Conservation (phyloP, 2,888 invertebrate species). For the Catonia carolina region DNA sequence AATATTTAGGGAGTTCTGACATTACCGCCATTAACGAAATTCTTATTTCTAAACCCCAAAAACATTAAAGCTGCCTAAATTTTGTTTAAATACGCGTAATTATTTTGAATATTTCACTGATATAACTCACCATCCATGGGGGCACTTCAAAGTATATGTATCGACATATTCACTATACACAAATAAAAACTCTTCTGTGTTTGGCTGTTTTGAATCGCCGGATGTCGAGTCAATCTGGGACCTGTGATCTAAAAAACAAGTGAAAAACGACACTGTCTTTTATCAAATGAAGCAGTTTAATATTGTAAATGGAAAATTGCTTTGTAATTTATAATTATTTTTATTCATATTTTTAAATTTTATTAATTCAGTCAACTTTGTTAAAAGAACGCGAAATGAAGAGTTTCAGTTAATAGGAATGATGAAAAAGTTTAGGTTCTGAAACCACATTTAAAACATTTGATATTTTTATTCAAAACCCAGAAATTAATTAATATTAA, state of each 20-base stretch:
- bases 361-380: too few species aligned
- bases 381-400: too few species aligned
- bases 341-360: too few species aligned
- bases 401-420: too few species aligned
- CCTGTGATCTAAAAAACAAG: conserved; percentile 20
- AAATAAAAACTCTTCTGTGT: conserved; percentile 26
- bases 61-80: neutral
- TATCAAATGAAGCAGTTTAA: too few species aligned
- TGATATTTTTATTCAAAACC: too few species aligned
- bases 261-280: conserved; percentile 15
- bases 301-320: too few species aligned
- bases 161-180: conserved; percentile 31
- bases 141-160: conserved; percentile 25
- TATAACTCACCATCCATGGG: conserved; percentile 30
- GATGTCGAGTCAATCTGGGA: conserved; percentile 27
- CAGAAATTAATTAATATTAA: too few species aligned
- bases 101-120: neutral
- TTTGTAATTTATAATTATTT: too few species aligned
- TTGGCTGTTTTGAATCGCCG: conserved; percentile 31
- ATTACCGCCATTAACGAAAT: conserved; percentile 19
- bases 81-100: too few species aligned
- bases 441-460: too few species aligned
- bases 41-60: conserved; percentile 8
- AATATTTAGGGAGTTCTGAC: conserved; percentile 10
- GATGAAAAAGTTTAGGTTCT: too few species aligned